These are phyloP conservation scores for Smittia aterrima DNA, from an alignment of 2,888 invertebrate species.

Conservation along the genomic window DNA sequence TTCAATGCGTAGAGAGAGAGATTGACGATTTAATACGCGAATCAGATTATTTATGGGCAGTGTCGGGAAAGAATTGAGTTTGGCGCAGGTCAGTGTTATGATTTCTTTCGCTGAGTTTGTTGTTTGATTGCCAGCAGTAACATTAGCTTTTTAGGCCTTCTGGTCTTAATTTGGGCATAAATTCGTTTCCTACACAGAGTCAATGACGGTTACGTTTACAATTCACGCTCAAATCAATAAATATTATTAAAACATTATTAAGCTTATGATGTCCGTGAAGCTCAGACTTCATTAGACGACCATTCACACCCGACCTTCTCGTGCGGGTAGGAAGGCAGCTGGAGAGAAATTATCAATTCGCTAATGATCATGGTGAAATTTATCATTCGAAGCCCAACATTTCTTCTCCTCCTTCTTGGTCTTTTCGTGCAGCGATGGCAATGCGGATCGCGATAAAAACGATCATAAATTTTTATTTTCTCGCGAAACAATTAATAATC, in stretches of 20 bases:
- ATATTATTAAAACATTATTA: not conserved
- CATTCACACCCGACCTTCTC: not conserved
- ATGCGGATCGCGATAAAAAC: not conserved
- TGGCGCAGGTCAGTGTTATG: constrained; percentile 26
- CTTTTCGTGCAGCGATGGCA: not conserved
- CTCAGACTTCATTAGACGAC: not conserved
- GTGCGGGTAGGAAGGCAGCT: not conserved
- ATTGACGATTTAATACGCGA: not conserved
- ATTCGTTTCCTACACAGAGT: not conserved
- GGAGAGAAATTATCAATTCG: not conserved
- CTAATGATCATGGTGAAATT: constrained; percentile 21
- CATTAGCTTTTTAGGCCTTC: not conserved
- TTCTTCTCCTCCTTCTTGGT: not conserved
- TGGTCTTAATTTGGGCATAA: constrained; percentile 6
- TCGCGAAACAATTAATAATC: constrained; percentile 30
- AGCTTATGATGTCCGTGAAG: not conserved
- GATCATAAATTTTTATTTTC: constrained; percentile 14
- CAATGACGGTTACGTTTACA: no score
- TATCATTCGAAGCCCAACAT: not conserved
- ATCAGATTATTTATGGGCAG: not conserved
- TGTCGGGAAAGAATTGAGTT: not conserved
- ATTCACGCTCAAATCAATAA: not conserved
- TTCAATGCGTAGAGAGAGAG: not conserved
- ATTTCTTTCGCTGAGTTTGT: not conserved
- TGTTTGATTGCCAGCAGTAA: not conserved